Conservation (phyloP, 2,113 vertebrate genomes). For the Rhineura floridana region DNA sequence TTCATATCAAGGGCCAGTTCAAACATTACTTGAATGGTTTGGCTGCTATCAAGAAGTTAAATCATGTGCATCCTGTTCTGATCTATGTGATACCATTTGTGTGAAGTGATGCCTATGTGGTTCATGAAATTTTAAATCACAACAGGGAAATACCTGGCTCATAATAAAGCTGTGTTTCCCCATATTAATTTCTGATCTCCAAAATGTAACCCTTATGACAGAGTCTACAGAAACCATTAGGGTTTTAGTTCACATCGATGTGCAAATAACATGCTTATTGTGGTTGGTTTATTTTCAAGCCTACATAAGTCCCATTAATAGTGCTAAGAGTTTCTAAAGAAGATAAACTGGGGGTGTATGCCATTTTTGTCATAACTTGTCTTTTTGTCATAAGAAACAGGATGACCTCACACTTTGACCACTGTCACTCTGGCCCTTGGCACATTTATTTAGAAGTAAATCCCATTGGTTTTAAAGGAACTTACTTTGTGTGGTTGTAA, state of each 20-base stretch:
- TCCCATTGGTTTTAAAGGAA: neutral
- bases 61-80: neutral
- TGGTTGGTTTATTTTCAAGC: neutral
- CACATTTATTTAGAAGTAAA: neutral
- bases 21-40: neutral
- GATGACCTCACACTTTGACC: neutral
- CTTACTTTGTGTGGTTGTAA: neutral
- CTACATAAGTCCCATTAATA: rapidly evolving
- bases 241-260: neutral
- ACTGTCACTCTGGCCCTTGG: neutral
- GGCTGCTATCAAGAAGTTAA: neutral
- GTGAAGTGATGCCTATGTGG: neutral
- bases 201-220: neutral
- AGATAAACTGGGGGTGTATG: rapidly evolving
- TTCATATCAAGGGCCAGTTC: neutral
- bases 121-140: neutral
- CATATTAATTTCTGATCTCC: neutral
- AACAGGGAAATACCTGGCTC: neutral
- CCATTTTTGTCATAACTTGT: neutral
- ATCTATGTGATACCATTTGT: neutral
- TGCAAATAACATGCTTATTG: neutral
- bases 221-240: neutral
- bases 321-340: rapidly evolving
- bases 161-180: neutral
- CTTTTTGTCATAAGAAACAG: rapidly evolving